Evolutionary conservation across 1,140 invertebrate species (phyloP), one percentile per base, ranked within the genome.

Genomic region (Drosophila busckii): DNA sequence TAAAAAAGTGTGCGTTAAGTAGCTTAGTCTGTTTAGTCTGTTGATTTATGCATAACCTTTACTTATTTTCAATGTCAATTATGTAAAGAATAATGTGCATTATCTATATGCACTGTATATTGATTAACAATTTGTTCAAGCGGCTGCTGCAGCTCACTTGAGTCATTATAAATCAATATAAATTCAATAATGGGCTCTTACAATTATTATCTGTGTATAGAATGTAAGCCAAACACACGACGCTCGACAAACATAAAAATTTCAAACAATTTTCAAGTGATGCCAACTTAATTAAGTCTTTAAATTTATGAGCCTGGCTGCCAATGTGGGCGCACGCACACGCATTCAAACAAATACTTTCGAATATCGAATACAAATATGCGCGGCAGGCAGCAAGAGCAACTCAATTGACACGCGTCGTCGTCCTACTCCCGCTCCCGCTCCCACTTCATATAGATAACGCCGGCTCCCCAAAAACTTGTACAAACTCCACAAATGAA

Each of bases 191-290:
- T 75, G 60, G 46, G 19, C 55, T 48, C 73, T 82, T 50, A 69
- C 44, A 70, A 69, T 75, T 82, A 80, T 80, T 82, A 80, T 75
- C 75, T 66, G 42, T 61, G 61, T n/a, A n/a, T n/a, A n/a, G n/a
- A 69, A 29, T 49, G 63, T 42, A 52, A 60, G 38, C 41, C 31
- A 41, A 35, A 37, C 48, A 60, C 35, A 62, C 35, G 25, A 8
- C 25, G 22, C 22, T 40, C 28, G 41, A 29, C 28, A 23, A 41
- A 35, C 28, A 20, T 52, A 59, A 55, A 54, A 68, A 70, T 67
- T 82, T 82, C 61, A 83, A 82, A 75, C 60, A 66, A 82, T 82
- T 82, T 82, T 75, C 75, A 82, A 82, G 76, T 82, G 75, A 63
- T 67, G 69, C 61, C 70, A 70, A 82, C 76, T 82, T 82, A 82